Conservation (phyloP, 1,140 invertebrate species). For the Archivesica marissinica region DNA sequence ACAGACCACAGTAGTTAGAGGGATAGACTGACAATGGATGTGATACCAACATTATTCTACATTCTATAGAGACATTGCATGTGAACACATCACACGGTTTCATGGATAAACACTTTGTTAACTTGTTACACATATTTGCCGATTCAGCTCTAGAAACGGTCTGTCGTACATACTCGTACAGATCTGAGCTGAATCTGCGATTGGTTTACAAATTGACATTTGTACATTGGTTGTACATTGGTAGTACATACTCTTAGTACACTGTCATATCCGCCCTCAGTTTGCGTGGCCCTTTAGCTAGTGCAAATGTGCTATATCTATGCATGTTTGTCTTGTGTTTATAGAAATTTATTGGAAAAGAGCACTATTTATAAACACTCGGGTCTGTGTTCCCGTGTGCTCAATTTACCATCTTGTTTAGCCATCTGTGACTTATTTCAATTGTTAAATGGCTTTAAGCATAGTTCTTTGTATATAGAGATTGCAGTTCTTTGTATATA, state of each 20-base stretch:
- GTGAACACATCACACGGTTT: too few species aligned
- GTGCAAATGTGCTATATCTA: conserved; percentile 83
- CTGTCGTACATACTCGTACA: neutral
- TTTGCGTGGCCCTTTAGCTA: conserved; percentile 77
- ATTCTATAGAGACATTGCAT: neutral
- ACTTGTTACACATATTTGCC: conserved; percentile 17
- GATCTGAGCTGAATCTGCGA: conserved; percentile 15
- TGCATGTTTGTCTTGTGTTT: conserved; percentile 86
- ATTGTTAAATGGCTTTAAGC: neutral
- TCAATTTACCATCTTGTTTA: conserved; percentile 55
- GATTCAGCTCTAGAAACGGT: conserved; percentile 26
- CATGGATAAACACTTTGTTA: neutral
- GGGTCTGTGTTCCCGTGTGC: conserved; percentile 75
- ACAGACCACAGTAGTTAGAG: conserved; percentile 76
- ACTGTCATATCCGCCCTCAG: conserved; percentile 36
- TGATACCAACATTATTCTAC: conserved; percentile 2
- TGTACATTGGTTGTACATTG: too few species aligned
- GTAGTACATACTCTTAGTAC: neutral
- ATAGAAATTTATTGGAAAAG: conserved; percentile 86
- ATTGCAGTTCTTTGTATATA: too few species aligned
- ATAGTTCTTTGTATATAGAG: conserved; percentile 26
- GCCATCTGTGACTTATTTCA: neutral
- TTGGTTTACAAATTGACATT: conserved; percentile 40
- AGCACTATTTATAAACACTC: conserved; percentile 86
- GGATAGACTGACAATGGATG: conserved; percentile 71